phyloP scores from a whole-genome alignment of 2,113 vertebrate species.

The Turdus rufiventris region DNA sequence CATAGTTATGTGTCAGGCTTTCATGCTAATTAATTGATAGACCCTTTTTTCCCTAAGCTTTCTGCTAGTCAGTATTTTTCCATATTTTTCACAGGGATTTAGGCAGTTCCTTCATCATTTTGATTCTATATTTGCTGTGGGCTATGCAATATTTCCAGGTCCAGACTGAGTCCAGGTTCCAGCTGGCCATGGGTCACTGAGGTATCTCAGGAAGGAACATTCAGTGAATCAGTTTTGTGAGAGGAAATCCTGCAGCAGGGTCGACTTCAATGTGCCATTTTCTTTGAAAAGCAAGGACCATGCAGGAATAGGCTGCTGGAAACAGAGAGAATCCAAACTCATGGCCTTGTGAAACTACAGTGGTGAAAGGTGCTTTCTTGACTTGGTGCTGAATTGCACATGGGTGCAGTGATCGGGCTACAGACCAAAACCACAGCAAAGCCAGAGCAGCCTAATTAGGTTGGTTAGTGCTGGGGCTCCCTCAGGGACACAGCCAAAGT shows the following conservation, averaged over 20 bases:
- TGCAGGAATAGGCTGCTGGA: background rate
- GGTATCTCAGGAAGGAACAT: accelerated
- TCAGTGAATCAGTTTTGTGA: accelerated
- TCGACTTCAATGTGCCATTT: background rate
- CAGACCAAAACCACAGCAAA: accelerated
- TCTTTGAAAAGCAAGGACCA: background rate
- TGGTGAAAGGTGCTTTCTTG: background rate
- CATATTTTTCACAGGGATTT: background rate
- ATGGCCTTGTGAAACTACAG: background rate
- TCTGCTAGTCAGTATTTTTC: background rate
- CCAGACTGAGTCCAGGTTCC: background rate
- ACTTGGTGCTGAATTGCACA: no score
- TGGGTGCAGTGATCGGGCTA: background rate
- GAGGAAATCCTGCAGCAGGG: background rate
- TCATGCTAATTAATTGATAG: background rate
- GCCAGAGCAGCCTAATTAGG: background rate
- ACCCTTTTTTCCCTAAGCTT: background rate
- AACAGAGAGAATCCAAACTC: background rate
- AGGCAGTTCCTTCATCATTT: background rate
- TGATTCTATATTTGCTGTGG: background rate
- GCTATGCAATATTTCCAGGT: background rate
- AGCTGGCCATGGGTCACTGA: accelerated
- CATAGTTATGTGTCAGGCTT: background rate
- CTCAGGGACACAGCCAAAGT: background rate
- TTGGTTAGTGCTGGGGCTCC: background rate